Percentiles rank a stretch among this genome's conserved stretches.
phyloP scores from a whole-genome alignment of 2,113 vertebrate species.

The Sus scrofa region DNA sequence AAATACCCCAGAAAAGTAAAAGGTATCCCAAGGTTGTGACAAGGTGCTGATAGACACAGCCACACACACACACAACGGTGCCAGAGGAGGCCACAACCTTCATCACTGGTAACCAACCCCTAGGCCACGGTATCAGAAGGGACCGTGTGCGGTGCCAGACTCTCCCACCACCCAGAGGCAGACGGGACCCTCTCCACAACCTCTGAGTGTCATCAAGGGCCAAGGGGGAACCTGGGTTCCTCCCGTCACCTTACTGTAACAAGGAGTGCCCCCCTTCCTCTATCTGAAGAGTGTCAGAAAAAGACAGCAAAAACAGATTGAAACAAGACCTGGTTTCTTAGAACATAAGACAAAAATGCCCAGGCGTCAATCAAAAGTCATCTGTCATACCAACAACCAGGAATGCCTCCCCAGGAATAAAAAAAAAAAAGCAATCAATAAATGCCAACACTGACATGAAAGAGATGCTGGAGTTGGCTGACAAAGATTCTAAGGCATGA shows the following conservation, averaged over 20 bases:
- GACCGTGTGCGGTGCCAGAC: rapidly evolving
- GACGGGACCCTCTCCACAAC: background rate
- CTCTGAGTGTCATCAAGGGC: too few relatives aligned
- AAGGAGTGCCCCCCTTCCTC: too few relatives aligned
- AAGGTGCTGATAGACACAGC: background rate
- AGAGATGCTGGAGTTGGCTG: background rate
- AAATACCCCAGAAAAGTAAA: background rate
- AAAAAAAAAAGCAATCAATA: too few relatives aligned
- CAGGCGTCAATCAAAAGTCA: background rate
- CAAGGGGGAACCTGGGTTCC: background rate
- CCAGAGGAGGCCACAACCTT: background rate
- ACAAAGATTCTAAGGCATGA: background rate
- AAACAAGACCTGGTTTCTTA: background rate
- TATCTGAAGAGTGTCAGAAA: background rate
- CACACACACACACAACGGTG: too few relatives aligned
- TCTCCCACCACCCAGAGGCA: background rate
- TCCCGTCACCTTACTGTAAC: background rate
- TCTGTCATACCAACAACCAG: background rate
- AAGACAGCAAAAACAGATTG: background rate
- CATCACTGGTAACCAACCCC: too few relatives aligned
- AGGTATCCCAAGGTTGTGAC: background rate
- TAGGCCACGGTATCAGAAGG: rapidly evolving
- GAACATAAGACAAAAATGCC: background rate
- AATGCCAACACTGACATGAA: background rate
- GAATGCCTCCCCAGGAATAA: background rate